Percentiles rank a stretch among this genome's conserved stretches.
Conservation (phyloP, 2,113 vertebrate species). For the Haliaeetus leucogaster region DNA sequence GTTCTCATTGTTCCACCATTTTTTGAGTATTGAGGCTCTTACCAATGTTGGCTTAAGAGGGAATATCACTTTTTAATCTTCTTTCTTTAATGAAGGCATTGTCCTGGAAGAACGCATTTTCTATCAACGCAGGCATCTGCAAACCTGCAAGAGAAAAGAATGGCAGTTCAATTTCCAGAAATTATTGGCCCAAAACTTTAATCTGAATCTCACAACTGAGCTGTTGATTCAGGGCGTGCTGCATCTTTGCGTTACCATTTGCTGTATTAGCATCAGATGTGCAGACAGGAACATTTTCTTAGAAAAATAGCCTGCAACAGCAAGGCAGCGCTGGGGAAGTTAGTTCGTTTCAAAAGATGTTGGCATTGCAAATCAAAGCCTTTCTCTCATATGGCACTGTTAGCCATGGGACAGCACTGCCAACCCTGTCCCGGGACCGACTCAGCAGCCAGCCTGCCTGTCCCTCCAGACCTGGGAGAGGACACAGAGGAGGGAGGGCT, state of each 20-base stretch:
- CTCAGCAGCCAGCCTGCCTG: background rate
- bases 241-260: background rate
- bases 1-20: background rate
- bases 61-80: background rate
- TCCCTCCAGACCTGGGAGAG: background rate
- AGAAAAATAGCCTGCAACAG: slow-evolving; percentile 40
- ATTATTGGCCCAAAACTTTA: slow-evolving; percentile 64
- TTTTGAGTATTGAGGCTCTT: background rate
- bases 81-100: background rate
- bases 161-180: slow-evolving; percentile 61
- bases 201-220: slow-evolving; percentile 63
- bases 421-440: background rate
- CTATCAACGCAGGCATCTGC: slow-evolving; percentile 14
- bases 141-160: slow-evolving; percentile 52
- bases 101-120: slow-evolving; percentile 13
- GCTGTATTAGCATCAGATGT: slow-evolving; percentile 75
- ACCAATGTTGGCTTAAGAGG: background rate
- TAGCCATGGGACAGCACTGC: background rate
- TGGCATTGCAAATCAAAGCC: background rate
- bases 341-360: background rate
- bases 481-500: background rate
- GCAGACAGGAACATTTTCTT: slow-evolving; percentile 25
- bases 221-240: slow-evolving; percentile 62
- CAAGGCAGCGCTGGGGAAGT: background rate
- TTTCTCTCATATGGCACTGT: background rate